These are phyloP conservation scores for Caenorhabditis remanei DNA, from an alignment of 1,140 invertebrate species.

Conservation along the genomic window DNA sequence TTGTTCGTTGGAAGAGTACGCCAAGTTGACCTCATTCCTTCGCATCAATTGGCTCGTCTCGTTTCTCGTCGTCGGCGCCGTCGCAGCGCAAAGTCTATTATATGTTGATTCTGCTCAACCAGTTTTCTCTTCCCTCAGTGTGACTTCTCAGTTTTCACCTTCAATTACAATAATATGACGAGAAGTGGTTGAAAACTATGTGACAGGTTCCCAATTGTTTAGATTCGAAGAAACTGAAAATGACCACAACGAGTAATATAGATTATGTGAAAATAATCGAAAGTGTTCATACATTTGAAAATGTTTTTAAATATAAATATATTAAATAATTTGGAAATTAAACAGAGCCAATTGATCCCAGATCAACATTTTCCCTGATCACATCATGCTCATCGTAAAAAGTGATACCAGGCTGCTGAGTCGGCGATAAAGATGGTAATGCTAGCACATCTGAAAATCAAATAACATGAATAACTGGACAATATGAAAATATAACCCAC, in stretches of 20 bases:
- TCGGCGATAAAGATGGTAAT: background rate
- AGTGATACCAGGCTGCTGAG: constrained; percentile 30
- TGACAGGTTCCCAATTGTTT: background rate
- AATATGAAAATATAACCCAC: background rate
- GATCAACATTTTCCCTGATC: constrained; percentile 19
- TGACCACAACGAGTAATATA: no score
- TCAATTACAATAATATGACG: constrained; percentile 25
- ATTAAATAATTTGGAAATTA: no score
- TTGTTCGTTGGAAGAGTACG: constrained; percentile 30
- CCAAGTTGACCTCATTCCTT: constrained; percentile 51
- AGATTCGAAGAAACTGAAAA: background rate
- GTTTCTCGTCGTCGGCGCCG: background rate
- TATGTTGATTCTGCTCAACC: constrained; percentile 52
- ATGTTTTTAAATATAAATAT: no score
- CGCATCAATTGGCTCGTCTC: constrained; percentile 49
- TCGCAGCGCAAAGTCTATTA: constrained; percentile 30
- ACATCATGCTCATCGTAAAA: constrained; percentile 46
- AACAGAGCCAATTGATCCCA: background rate
- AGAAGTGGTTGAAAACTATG: constrained; percentile 29
- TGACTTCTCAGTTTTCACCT: background rate
- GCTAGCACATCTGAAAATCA: constrained; percentile 34
- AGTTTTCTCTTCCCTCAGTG: background rate
- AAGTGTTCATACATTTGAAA: no score
- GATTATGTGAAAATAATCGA: no score
- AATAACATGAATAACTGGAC: no score